Evolutionary conservation across 2,113 vertebrate genomes (phyloP).

Genomic region (Antechinus flavipes): DNA sequence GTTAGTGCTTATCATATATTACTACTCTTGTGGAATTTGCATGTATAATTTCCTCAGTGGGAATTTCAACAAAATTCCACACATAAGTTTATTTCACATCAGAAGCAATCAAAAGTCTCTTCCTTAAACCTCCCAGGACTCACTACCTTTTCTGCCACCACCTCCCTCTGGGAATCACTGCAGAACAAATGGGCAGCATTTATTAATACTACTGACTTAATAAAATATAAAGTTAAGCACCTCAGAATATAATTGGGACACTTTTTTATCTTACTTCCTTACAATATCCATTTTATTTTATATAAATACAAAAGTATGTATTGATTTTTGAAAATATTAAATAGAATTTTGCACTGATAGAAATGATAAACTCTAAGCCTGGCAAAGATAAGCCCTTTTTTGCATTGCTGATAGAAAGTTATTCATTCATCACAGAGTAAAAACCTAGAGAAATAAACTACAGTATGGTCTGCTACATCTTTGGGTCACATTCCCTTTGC

Average conservation of each 20-base stretch:
- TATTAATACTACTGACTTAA: not conserved
- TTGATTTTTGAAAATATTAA: constrained; percentile 33
- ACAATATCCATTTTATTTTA: not conserved
- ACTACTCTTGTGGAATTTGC: not conserved
- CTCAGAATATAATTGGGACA: not conserved
- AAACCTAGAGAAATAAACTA: not conserved
- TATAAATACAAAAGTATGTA: constrained; percentile 14
- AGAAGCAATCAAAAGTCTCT: not conserved
- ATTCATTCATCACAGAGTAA: not conserved
- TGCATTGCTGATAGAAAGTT: not conserved
- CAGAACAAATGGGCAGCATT: not conserved
- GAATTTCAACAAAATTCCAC: not conserved
- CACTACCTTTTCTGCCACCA: not conserved
- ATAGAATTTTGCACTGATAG: not conserved
- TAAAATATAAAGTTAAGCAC: not conserved
- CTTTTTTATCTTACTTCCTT: not conserved
- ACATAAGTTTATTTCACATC: not conserved
- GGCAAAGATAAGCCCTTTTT: not conserved
- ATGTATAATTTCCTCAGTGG: not conserved
- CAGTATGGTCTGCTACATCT: not conserved
- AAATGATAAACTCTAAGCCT: not conserved
- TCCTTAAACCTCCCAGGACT: not conserved
- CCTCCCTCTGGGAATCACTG: not conserved
- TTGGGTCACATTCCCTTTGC: not conserved
- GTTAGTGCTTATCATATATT: not conserved